Base-by-base conservation (phyloP, 2,797 vertebrate species). In the Phalanger gymnotis region DNA sequence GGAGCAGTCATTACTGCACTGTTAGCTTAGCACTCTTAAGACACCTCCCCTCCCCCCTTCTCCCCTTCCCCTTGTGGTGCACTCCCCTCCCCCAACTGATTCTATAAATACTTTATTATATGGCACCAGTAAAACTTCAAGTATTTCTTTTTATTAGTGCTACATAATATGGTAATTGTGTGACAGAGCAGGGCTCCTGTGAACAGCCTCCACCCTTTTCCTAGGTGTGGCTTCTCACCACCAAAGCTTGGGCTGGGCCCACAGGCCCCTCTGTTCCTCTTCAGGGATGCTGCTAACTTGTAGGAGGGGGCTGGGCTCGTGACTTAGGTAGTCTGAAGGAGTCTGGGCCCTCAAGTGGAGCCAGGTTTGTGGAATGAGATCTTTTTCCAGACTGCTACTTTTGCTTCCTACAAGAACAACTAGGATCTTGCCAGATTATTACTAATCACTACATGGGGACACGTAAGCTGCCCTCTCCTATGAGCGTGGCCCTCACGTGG, bases 101-200 rank as follows among this genome's bases (percentile, higher is more conserved):
- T 98, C 98, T 99, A 99, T 99, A 99, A 99, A 99, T 99, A 99
- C 98, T 99, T 99, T 99, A 99, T 98, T 99, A 98, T 98, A 98
- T 99, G 98, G 98, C 98, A 98, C 98, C 98, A 98, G 98, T 98
- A 99, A 99, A 99, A 98, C 98, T 98, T 98, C 98, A 98, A 98
- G 98, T 95, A 93, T 92, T 98, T 98, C 97, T 98, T 99, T 99
- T 99, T 98, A 98, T 98, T 98, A 98, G 98, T 96, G 97, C 98
- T 98, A 98, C 98, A 99, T 99, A 99, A 98, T 99, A 98, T 98
- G 98, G 98, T 98, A 98, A 99, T 98, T 99, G 98, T 99, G 98
- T 40, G 58, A 98, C 97, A 98, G 97, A 98, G 98, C 98, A 98
- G 97, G 97, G 97, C 98, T 96, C 98, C 98, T 90, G 91, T 97